Evolutionary conservation across 1,140 invertebrate genomes (phyloP), one percentile per base, ranked within the genome.

Genomic region (Aphelinus atriplicis): DNA sequence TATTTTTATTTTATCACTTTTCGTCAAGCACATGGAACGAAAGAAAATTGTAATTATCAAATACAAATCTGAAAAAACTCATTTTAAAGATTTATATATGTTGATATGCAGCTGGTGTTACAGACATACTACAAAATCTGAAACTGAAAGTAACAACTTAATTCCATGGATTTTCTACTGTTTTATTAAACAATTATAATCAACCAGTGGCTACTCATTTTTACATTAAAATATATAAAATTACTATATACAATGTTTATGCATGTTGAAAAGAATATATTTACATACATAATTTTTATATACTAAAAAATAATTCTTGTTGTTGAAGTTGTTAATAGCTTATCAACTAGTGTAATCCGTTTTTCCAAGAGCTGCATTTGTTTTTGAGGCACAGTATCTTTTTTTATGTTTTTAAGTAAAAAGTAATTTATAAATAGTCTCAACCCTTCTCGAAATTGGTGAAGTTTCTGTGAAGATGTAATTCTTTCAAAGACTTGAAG

Each of bases 401-500:
- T 82, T 75, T 90, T 90, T 2, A 89, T 82, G 82, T 93, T 93
- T 82, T 91, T 91, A 1, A 94, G 76, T 0, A 96, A 80, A 80
- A 96, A 96, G 86, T 95, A 94, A 82, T 91, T 92, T 80, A 96
- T 91, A 80, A 96, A 96, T 5, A 96, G 85, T 70, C 91, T 84
- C 1, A 96, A 82, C 74, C 93, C 93, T 86, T 96, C 94, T 62
- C 92, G 87, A 76, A 96, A 93, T 79, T 92, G 87, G 80, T 92
- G 90, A 3, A 95, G 87, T 82, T 94, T 92, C 1, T 91, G 89
- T 1, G 93, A 89, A 60, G 89, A 83, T 0, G 92, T 87, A 66
- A 95, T 90, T 78, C 92, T 89, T 53, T 88, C 81, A 84, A 96
- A 96, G 0, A 93, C 92, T 71, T 90, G 85, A 3, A 91, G 71